Evolutionary conservation across 2,113 vertebrate species (phyloP), one percentile per base, ranked within the genome.

Genomic region (Myodes glareolus): DNA sequence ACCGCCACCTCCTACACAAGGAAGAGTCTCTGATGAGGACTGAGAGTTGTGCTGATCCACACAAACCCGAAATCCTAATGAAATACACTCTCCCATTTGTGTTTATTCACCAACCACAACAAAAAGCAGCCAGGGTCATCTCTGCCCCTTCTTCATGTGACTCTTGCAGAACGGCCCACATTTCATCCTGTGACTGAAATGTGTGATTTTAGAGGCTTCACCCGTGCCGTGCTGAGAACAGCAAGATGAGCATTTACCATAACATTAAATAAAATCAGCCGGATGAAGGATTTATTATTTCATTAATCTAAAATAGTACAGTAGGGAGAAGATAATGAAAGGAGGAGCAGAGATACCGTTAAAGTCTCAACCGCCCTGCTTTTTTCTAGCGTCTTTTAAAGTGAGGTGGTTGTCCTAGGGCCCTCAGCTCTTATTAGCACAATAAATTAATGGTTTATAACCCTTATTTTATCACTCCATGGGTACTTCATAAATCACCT

Each of bases 381-480:
- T 76, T 90, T 78, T 82, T 70, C 95, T 88, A 81, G 88, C 13
- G 50, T 65, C 58, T 92, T 93, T 36, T 33, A 76, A 68, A 78
- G 84, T 1, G 31, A 97, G 63, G 85, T 67, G 45, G 47, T 97
- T 47, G 95, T 90, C n/a, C 95, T 58, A 82, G 52, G 39, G 72
- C 90, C 93, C 65, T 91, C 72, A 70, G 72, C 63, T 96, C 96
- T 97, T 95, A 95, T 96, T 97, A 97, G 73, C 27, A 63, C 88
- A 82, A 95, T 97, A 94, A 98, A 95, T 96, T 96, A 97, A 96
- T 92, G 70, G 78, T 92, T 97, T 94, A 97, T 96, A 90, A 93
- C 92, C 76, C 96, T 96, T 97, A 80, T 97, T 97, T 97, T 96
- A 97, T 86, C 88, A 93, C 94, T 95, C 58, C 45, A 39, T 42